Evolutionary conservation across 2,888 invertebrate species (phyloP), one percentile per base, ranked within the genome.

Genomic region (Lepetodrilus schrolli): DNA sequence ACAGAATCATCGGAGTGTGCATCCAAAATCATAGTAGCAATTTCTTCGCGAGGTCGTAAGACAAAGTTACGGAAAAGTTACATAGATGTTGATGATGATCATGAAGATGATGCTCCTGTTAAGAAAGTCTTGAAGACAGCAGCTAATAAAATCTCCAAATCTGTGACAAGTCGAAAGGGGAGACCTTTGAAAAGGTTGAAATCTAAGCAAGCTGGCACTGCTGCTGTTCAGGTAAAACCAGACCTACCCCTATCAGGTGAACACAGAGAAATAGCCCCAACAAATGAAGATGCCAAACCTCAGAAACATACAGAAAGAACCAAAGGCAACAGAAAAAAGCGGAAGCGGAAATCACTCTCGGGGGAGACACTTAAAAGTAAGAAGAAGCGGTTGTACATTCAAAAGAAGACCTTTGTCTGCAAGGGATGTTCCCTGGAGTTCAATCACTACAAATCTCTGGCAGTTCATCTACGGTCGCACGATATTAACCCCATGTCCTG

Each of bases 381-480:
- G 20, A 13, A 20, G 17, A 68, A 68, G 23, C 68, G 47, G 23
- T 10, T 30, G 17, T 47, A 47, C 23, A 38, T 47, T 47, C 26
- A 70, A 13, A 36, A 49, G 51, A 49, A 70, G 37, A 26, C 34
- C 10, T 76, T 76, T 38, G 66, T 34, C 20, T 76, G 76, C 47
- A 37, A 66, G 17, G 72, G 50, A 3, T 74, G 74, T 30, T 50
- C 69, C 5, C 69, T 73, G 34, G 43, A 23, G n/a, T 48, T 76
- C 26, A 74, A 70, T 2, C 76, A 76, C 37, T 38, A 71, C n/a
- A 66, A 69, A 13, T 68, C 76, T 30, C 43, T 76, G 23, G 71
- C 49, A 37, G 50, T 66, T 36, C 76, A 76, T 70, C 37, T 74
- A 7, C 23, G 58, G 10, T 48, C 36, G 34, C 76, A 76, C 34